Percentiles rank a stretch among this genome's conserved stretches.
These are phyloP conservation scores for Rotaria socialis DNA, from an alignment of 2,888 invertebrate species.

Conservation along the genomic window DNA sequence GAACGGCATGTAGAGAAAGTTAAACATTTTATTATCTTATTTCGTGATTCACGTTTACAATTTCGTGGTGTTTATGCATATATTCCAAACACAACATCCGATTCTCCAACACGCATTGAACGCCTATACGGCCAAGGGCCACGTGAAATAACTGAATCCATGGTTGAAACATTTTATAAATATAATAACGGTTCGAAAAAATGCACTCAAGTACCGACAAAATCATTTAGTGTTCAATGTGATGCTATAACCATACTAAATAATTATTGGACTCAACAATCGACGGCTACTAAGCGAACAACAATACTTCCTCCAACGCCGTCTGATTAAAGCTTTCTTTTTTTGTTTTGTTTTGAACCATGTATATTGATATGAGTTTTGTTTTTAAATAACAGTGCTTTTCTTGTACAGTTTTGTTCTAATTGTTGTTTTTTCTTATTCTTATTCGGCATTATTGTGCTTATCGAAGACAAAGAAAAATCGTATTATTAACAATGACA, in stretches of 20 bases:
- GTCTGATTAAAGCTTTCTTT: neutral
- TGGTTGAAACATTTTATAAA: conserved; percentile 47
- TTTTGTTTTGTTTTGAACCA: neutral
- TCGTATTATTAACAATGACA: neutral
- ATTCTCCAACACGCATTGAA: conserved; percentile 36
- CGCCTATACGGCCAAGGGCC: conserved; percentile 45
- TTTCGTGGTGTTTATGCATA: conserved; percentile 45
- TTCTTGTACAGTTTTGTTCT: conserved; percentile 28
- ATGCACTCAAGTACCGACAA: conserved; percentile 43
- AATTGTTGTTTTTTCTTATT: conserved; percentile 6
- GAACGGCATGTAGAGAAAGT: conserved; percentile 38
- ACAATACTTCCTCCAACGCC: neutral
- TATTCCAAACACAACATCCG: conserved; percentile 21
- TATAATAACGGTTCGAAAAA: conserved; percentile 46
- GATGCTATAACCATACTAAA: conserved; percentile 45
- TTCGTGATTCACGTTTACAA: conserved; percentile 46
- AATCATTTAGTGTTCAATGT: conserved; percentile 46
- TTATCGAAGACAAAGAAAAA: neutral
- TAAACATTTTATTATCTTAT: conserved; percentile 46
- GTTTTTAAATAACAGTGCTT: conserved; percentile 7
- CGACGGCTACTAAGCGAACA: neutral
- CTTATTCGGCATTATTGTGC: neutral
- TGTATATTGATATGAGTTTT: neutral
- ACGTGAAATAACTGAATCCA: conserved; percentile 39
- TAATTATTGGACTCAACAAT: conserved; percentile 36